phyloP scores from a whole-genome alignment of 1,140 invertebrate species.

The Lanistes nyassanus region DNA sequence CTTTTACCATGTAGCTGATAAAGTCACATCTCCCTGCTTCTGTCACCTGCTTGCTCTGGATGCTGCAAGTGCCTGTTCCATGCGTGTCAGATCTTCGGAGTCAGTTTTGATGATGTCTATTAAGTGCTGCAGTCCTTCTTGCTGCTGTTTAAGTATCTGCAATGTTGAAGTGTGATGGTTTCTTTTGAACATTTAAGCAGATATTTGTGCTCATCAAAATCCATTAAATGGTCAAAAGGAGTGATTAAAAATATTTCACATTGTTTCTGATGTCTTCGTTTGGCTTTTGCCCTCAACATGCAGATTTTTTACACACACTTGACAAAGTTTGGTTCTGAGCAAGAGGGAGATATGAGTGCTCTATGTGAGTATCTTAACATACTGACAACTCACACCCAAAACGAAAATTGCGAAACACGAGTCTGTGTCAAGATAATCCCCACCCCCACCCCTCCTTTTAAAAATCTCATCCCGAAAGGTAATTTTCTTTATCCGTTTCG shows the following conservation, averaged over 20 bases:
- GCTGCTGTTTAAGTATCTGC: slow-evolving; percentile 83
- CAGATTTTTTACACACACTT: no score
- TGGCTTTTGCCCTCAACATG: neutral
- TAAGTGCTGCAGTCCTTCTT: slow-evolving; percentile 84
- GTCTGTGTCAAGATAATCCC: neutral
- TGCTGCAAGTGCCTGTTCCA: slow-evolving; percentile 71
- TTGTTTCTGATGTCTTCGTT: neutral
- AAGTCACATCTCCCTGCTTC: no score
- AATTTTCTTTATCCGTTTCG: neutral
- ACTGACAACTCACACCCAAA: no score
- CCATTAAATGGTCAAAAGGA: neutral
- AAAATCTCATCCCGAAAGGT: neutral
- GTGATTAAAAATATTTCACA: neutral
- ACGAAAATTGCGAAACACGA: no score
- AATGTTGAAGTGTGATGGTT: neutral
- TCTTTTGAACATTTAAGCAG: neutral
- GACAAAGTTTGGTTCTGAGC: no score
- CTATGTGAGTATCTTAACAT: no score
- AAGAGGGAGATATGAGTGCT: no score
- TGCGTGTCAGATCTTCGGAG: slow-evolving; percentile 80
- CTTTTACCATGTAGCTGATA: no score
- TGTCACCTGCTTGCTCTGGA: slow-evolving; percentile 9
- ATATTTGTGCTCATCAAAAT: neutral
- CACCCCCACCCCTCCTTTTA: neutral
- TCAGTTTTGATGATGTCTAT: slow-evolving; percentile 84